Percentiles rank a stretch among this genome's conserved stretches.
Conservation (phyloP, 2,113 vertebrate species). For the Anser brachyrhynchus region DNA sequence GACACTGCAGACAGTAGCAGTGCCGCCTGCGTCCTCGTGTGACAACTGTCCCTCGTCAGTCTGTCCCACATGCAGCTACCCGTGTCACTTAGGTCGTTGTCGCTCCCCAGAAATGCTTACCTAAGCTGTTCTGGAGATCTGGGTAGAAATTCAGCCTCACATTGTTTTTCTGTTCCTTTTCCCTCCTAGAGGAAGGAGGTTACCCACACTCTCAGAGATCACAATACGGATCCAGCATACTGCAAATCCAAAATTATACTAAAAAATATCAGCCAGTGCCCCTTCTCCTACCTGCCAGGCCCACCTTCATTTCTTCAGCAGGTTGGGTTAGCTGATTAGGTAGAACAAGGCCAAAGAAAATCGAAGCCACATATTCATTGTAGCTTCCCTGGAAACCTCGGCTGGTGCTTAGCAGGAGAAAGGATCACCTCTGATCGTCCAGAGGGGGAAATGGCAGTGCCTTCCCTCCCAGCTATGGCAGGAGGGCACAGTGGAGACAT, state of each 20-base stretch:
- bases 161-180: neutral
- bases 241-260: neutral
- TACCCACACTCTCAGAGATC: neutral
- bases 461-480: neutral
- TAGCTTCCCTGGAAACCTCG: neutral
- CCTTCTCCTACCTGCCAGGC: neutral
- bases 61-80: neutral
- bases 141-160: neutral
- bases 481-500: rapidly evolving
- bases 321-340: neutral
- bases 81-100: neutral
- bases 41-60: slow-evolving; percentile 14
- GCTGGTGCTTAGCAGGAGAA: neutral
- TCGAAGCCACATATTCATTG: neutral
- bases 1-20: neutral
- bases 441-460: neutral
- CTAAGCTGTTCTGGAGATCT: neutral
- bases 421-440: neutral
- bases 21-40: neutral
- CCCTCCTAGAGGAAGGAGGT: neutral
- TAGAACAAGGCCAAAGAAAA: neutral
- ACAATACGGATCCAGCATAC: neutral
- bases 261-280: neutral
- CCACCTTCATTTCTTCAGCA: neutral
- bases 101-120: neutral